Evolutionary conservation across 1,140 invertebrate genomes (phyloP).

Genomic region (Pomacea maculata): DNA sequence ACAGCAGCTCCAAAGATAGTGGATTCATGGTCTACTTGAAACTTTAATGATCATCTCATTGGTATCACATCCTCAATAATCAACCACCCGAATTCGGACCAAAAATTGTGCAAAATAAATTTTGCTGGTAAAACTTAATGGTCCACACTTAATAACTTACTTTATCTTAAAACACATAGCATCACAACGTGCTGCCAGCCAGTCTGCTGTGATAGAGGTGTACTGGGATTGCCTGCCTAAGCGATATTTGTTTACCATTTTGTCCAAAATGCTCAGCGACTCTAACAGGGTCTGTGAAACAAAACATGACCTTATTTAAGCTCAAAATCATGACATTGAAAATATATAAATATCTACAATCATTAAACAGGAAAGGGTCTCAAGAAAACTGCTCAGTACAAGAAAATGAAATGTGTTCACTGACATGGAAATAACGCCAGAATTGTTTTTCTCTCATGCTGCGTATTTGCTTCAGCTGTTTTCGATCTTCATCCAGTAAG

Average conservation of each 20-base stretch:
- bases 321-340: background rate
- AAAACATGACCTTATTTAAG: background rate
- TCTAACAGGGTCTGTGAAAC: conserved; percentile 42
- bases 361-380: too few species aligned
- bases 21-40: too few species aligned
- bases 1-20: too few species aligned
- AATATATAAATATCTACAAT: too few species aligned
- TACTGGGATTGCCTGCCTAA: conserved; percentile 47
- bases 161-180: conserved; percentile 57
- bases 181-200: conserved; percentile 52
- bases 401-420: background rate
- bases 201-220: conserved; percentile 50
- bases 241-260: conserved; percentile 46
- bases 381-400: background rate
- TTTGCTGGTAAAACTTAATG: too few species aligned
- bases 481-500: conserved; percentile 41
- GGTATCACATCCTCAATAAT: too few species aligned
- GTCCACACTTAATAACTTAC: conserved; percentile 27
- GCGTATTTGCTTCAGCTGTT: conserved; percentile 38
- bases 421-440: conserved; percentile 53
- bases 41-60: too few species aligned
- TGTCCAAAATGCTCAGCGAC: conserved; percentile 47
- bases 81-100: background rate
- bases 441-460: conserved; percentile 53
- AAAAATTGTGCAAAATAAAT: background rate